Conservation (phyloP, 2,113 vertebrate genomes). For the Phalacrocorax brasilianus region DNA sequence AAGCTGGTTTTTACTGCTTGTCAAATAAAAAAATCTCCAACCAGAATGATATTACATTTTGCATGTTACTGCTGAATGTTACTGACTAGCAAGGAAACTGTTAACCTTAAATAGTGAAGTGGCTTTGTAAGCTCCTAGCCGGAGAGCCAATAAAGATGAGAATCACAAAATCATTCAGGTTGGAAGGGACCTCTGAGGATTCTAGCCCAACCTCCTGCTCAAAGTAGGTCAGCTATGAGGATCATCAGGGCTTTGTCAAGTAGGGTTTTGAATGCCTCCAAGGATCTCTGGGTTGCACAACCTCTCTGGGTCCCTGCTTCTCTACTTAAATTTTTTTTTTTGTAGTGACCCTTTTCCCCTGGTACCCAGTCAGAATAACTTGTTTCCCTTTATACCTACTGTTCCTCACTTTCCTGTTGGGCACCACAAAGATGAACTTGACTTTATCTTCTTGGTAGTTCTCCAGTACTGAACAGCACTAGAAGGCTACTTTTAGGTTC, state of each 20-base stretch:
- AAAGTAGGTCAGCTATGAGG: not conserved
- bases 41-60: not conserved
- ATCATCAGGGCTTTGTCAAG: not conserved
- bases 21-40: not conserved
- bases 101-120: not conserved
- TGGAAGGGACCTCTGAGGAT: not conserved
- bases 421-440: not conserved
- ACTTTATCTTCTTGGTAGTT: not conserved
- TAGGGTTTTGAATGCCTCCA: not conserved
- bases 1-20: not conserved
- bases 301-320: not conserved
- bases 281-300: not conserved
- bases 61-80: not conserved
- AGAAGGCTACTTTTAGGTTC: not conserved
- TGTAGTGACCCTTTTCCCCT: not conserved
- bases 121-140: not conserved
- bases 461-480: not conserved
- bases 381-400: not conserved
- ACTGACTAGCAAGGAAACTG: not conserved
- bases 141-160: not conserved
- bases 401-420: not conserved
- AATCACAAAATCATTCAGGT: not conserved
- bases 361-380: fast-evolving
- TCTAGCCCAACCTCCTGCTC: not conserved
- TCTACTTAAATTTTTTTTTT: not conserved